A percentile compares a stretch with the other conserved stretches of the same genome.
Conservation (phyloP, 2,888 invertebrate genomes). For the Drosophila eohydei region DNA sequence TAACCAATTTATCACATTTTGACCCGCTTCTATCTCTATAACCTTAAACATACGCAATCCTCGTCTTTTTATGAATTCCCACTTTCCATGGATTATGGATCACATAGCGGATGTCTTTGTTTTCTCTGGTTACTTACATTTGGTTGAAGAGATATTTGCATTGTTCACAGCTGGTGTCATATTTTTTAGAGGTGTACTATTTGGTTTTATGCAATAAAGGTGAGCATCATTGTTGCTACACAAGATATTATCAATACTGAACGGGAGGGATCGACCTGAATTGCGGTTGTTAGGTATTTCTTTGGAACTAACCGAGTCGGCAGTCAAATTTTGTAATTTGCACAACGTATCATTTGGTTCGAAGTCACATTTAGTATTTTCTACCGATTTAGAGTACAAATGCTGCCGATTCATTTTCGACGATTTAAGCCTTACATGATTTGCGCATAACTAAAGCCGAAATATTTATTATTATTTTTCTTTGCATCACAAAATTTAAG, state of each 20-base stretch:
- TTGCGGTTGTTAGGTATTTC: slow-evolving; percentile 6
- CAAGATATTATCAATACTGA: slow-evolving; percentile 50
- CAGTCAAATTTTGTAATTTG: background rate
- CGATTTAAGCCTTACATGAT: slow-evolving; percentile 26
- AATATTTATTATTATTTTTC: slow-evolving; percentile 12
- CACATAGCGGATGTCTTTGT: too few species aligned
- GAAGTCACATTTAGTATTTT: background rate
- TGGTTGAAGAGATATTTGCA: background rate
- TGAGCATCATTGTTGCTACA: slow-evolving; percentile 27
- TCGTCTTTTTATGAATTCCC: too few species aligned
- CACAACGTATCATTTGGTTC: slow-evolving; percentile 27
- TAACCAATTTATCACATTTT: too few species aligned
- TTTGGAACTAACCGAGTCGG: background rate
- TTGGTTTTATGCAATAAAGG: background rate
- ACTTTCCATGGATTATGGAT: too few species aligned
- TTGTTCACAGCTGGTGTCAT: slow-evolving; percentile 5
- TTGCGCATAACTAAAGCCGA: slow-evolving; percentile 24
- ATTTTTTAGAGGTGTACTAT: slow-evolving; percentile 1
- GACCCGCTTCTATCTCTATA: too few species aligned
- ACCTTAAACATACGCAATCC: too few species aligned
- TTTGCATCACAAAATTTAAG: slow-evolving; percentile 12
- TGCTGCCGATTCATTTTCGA: slow-evolving; percentile 32
- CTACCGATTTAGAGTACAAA: background rate
- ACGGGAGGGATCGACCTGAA: slow-evolving; percentile 13
- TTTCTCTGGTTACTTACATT: slow-evolving; percentile 13